These are phyloP conservation scores for Xenopus borealis DNA, from an alignment of 2,113 vertebrate genomes.

Conservation along the genomic window DNA sequence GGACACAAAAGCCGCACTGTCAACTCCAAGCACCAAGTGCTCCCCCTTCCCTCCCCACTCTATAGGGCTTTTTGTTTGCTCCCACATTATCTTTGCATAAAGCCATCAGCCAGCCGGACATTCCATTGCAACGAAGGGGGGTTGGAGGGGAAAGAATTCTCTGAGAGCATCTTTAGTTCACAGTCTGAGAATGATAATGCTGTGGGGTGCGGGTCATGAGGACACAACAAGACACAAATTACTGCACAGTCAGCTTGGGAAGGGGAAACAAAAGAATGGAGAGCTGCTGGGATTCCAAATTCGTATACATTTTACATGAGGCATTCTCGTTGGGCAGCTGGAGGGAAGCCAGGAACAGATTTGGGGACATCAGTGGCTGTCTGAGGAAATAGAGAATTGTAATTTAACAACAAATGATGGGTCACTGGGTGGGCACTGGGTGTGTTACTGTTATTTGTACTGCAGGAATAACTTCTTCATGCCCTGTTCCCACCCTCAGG, in stretches of 20 bases:
- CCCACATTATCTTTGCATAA: constrained; percentile 18
- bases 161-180: constrained; percentile 16
- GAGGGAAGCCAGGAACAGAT: no score
- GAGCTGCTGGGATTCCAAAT: no score
- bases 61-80: constrained; percentile 42
- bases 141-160: neutral
- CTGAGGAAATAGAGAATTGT: no score
- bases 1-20: constrained; percentile 44
- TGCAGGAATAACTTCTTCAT: no score
- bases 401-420: no score
- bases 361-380: no score
- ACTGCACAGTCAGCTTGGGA: neutral
- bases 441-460: no score
- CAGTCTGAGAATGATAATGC: constrained; percentile 20
- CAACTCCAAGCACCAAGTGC: neutral
- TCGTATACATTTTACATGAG: no score
- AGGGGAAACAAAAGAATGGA: no score
- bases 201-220: neutral
- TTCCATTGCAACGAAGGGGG: constrained; percentile 39
- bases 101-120: constrained; percentile 39
- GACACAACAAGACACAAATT: neutral
- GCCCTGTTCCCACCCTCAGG: no score
- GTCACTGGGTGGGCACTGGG: no score
- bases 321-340: no score
- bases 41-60: constrained; percentile 4